Conservation (phyloP, 2,113 vertebrate species). For the Gulo gulo region DNA sequence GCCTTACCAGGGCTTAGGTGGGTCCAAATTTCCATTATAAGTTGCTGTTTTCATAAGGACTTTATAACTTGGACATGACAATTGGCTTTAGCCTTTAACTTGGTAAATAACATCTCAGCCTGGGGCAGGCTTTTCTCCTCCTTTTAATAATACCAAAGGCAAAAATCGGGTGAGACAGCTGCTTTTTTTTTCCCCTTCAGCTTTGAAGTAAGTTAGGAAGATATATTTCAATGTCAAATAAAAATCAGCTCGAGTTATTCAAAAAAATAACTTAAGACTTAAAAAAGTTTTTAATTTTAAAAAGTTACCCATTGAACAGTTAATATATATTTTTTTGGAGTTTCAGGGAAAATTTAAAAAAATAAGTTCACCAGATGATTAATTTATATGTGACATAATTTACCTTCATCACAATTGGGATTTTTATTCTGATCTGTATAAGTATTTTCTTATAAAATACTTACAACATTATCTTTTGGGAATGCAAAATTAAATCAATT, state of each 20-base stretch:
- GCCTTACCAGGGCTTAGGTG: conserved; percentile 56
- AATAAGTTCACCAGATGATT: not conserved
- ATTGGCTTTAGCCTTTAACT: conserved; percentile 68
- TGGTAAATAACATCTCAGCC: conserved; percentile 75
- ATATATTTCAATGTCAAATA: conserved; percentile 5
- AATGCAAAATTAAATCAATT: not conserved
- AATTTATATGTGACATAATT: not conserved
- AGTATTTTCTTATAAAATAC: not conserved
- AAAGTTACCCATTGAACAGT: conserved; percentile 60
- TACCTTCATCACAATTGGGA: not conserved
- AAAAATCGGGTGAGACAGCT: conserved; percentile 60
- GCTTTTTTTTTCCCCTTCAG: not conserved
- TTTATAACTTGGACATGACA: conserved; percentile 79
- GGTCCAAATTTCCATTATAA: conserved; percentile 82
- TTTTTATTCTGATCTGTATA: not conserved
- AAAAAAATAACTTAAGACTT: not conserved
- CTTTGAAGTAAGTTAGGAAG: conserved; percentile 50
- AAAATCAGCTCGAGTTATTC: not conserved
- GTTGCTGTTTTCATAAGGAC: conserved; percentile 73
- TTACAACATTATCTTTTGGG: not conserved
- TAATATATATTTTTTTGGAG: conserved; percentile 7
- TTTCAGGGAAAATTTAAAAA: conserved; percentile 39
- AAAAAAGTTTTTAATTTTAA: conserved; percentile 50
- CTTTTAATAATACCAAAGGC: conserved; percentile 61
- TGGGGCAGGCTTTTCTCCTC: conserved; percentile 23